phyloP scores from a whole-genome alignment of 2,113 vertebrate genomes.

The Scopus umbretta region DNA sequence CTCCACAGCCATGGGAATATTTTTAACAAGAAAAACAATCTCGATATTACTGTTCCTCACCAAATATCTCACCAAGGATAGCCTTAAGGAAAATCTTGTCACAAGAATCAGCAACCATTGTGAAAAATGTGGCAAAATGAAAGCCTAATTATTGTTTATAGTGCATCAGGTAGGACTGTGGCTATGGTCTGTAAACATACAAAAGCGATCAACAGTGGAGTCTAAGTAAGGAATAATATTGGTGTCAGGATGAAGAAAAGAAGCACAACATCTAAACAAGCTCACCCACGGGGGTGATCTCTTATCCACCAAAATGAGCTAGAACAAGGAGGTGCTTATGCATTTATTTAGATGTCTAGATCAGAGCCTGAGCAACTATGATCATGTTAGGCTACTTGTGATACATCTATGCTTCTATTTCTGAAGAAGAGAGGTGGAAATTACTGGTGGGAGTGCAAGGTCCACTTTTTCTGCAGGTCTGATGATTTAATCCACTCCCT shows the following conservation, averaged over 20 bases:
- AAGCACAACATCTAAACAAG: not conserved
- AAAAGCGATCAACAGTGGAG: not conserved
- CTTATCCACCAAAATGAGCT: not conserved
- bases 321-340: not conserved
- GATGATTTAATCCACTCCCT: not conserved
- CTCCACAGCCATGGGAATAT: not conserved
- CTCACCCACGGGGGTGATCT: not conserved
- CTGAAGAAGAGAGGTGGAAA: not conserved
- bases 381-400: not conserved
- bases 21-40: not conserved
- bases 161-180: not conserved
- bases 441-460: not conserved
- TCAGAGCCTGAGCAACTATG: not conserved
- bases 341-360: not conserved
- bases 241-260: not conserved
- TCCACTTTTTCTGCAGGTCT: not conserved
- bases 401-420: not conserved
- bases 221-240: not conserved
- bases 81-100: not conserved
- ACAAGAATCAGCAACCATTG: not conserved
- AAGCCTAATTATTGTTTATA: not conserved
- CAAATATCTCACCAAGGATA: not conserved
- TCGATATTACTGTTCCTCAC: not conserved
- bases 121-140: not conserved
- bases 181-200: not conserved